These are phyloP conservation scores for Rhinichthys klamathensis DNA, from an alignment of 2,113 vertebrate genomes.

Conservation along the genomic window DNA sequence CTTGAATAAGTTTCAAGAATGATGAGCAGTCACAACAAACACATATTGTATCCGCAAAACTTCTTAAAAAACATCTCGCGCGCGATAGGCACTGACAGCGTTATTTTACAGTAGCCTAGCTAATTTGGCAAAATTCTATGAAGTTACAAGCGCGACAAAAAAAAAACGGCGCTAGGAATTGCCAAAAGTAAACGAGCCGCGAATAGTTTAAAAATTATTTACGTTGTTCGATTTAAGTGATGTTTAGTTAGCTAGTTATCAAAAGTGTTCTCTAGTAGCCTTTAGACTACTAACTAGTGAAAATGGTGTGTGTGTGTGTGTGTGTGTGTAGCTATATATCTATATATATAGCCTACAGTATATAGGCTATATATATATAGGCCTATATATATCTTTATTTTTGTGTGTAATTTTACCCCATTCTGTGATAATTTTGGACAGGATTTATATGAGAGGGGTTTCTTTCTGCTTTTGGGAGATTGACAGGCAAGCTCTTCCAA, in stretches of 20 bases:
- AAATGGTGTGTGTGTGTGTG: neutral
- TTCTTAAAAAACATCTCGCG: neutral
- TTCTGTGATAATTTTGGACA: neutral
- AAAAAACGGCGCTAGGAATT: neutral
- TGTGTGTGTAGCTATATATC: too few relatives aligned
- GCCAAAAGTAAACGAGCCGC: neutral
- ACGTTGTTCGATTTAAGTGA: neutral
- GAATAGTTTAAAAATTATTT: neutral
- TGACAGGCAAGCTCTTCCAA: neutral
- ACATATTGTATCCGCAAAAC: neutral
- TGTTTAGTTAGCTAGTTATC: neutral
- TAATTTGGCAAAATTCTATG: neutral
- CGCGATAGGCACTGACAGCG: neutral
- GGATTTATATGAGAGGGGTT: neutral
- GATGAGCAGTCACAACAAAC: neutral
- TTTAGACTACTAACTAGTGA: neutral
- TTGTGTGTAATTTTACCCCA: too few relatives aligned
- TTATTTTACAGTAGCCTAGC: neutral
- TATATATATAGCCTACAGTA: neutral
- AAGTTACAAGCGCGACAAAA: neutral
- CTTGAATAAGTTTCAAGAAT: constrained; percentile 2
- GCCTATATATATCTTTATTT: too few relatives aligned
- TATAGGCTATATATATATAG: neutral
- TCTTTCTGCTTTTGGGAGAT: neutral
- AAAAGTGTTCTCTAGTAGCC: neutral